Percentiles rank a stretch among this genome's conserved stretches.
phyloP scores from a whole-genome alignment of 2,888 invertebrate genomes.

The Drosophila flavopinicola region DNA sequence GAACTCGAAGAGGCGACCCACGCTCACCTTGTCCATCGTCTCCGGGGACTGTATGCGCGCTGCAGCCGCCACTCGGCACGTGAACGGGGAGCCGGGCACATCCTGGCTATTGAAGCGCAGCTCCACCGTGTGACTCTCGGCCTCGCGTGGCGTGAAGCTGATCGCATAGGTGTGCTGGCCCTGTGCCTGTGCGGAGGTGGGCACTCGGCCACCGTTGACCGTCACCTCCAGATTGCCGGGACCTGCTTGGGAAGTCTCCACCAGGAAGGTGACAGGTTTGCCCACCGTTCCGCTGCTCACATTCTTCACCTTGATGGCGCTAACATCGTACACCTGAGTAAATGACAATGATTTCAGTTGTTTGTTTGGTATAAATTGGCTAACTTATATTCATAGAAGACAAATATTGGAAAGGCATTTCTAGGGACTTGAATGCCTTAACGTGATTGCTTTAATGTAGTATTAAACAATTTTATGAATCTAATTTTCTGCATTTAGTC shows the following conservation, averaged over 20 bases:
- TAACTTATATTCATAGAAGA: too few relatives aligned
- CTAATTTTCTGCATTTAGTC: too few relatives aligned
- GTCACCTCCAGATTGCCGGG: conserved; percentile 99
- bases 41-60: conserved; percentile 94
- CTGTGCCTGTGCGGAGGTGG: conserved; percentile 97
- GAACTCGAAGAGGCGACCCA: conserved; percentile 93
- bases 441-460: too few relatives aligned
- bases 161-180: conserved; percentile 98
- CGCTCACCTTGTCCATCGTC: conserved; percentile 94
- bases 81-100: conserved; percentile 90
- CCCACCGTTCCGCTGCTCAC: conserved; percentile 94
- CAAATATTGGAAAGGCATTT: too few relatives aligned
- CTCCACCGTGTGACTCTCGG: conserved; percentile 96
- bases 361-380: neutral
- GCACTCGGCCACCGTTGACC: conserved; percentile 98
- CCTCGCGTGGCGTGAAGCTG: conserved; percentile 97
- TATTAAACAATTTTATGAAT: too few relatives aligned
- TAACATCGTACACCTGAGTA: conserved; percentile 93
- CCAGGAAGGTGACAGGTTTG: conserved; percentile 95
- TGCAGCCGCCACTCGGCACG: conserved; percentile 88
- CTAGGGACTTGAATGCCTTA: too few relatives aligned
- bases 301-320: conserved; percentile 96
- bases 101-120: conserved; percentile 97
- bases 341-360: neutral
- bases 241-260: conserved; percentile 99